Conservation (phyloP, 2,113 vertebrate genomes). For the Addax nasomaculatus region DNA sequence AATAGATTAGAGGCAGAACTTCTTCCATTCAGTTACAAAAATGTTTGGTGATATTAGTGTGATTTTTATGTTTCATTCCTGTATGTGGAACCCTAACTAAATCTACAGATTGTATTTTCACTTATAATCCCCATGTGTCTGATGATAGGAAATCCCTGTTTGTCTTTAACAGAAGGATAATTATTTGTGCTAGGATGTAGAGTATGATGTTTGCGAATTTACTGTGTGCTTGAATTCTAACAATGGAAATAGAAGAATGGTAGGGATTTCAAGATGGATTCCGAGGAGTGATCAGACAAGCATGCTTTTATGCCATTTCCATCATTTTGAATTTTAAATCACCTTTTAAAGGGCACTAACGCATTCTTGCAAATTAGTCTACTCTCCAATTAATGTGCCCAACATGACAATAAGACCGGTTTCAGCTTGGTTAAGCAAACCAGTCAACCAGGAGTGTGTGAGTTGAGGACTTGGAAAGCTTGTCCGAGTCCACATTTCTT, state of each 20-base stretch:
- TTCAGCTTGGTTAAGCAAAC: conserved; percentile 94
- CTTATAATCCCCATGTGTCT: conserved; percentile 9
- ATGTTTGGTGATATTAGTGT: background rate
- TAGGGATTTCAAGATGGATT: conserved; percentile 82
- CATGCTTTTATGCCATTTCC: conserved; percentile 92
- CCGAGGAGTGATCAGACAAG: conserved; percentile 93
- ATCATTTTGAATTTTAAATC: conserved; percentile 98
- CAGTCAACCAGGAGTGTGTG: conserved; percentile 92
- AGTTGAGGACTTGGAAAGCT: conserved; percentile 87
- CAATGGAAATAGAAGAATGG: conserved; percentile 80
- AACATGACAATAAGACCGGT: conserved; percentile 92
- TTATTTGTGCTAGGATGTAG: conserved; percentile 63
- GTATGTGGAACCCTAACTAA: background rate
- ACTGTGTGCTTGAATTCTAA: conserved; percentile 78
- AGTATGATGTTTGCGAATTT: conserved; percentile 76
- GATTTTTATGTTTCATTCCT: background rate
- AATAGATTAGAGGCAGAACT: background rate
- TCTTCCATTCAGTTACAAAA: background rate
- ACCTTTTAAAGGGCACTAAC: conserved; percentile 96
- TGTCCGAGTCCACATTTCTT: conserved; percentile 79
- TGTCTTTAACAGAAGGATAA: conserved; percentile 48
- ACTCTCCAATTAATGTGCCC: conserved; percentile 95
- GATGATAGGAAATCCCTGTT: conserved; percentile 19
- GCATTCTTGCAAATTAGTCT: conserved; percentile 96
- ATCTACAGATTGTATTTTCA: conserved; percentile 49